These are phyloP conservation scores for Lytechinus pictus DNA, from an alignment of 35 echinoderm and acorn worm genomes.

Conservation along the genomic window DNA sequence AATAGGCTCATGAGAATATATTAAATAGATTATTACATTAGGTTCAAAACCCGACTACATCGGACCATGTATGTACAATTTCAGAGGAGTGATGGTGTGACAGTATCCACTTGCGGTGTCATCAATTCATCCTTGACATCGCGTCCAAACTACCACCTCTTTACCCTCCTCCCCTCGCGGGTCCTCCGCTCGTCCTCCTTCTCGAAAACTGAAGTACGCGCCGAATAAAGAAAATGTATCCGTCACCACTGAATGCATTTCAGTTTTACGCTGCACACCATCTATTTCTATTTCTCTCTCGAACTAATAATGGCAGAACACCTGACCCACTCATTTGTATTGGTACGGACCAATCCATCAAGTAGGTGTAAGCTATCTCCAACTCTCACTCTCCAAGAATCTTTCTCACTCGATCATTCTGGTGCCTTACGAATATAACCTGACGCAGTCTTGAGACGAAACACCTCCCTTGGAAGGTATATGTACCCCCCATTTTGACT, in stretches of 20 bases:
- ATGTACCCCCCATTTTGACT: too few relatives aligned
- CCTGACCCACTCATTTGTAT: not conserved
- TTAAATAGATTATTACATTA: too few relatives aligned
- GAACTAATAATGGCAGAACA: not conserved
- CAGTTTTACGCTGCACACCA: not conserved
- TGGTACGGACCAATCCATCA: not conserved
- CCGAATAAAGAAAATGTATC: conserved; percentile 1
- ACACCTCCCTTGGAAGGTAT: too few relatives aligned
- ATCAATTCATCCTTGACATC: not conserved
- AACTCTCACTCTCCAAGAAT: not conserved
- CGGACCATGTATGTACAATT: not conserved
- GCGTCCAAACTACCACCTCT: not conserved
- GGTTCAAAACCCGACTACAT: not conserved
- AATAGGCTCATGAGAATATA: too few relatives aligned
- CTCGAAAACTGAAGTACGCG: not conserved
- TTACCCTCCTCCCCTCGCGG: not conserved
- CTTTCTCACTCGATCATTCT: not conserved
- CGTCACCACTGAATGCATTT: not conserved
- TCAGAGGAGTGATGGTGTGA: not conserved
- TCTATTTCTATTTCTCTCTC: not conserved
- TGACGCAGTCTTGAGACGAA: too few relatives aligned
- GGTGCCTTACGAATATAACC: not conserved
- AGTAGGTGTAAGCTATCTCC: not conserved
- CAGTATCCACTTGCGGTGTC: not conserved
- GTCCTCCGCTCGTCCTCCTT: not conserved